These are phyloP conservation scores for Ferdinandea cuprea DNA, from an alignment of 2,888 invertebrate species.

Conservation along the genomic window DNA sequence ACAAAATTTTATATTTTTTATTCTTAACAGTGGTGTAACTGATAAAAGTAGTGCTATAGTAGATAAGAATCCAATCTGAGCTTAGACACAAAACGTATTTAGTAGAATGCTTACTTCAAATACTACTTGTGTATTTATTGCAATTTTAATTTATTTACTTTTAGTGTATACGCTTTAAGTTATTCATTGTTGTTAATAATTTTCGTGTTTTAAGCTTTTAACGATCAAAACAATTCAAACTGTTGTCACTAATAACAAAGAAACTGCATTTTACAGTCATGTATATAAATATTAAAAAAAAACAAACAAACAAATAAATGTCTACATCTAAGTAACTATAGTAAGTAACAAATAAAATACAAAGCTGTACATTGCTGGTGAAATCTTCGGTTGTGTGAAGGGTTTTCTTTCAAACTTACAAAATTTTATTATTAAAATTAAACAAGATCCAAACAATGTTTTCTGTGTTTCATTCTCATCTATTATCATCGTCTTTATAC, in stretches of 20 bases:
- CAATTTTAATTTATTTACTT: constrained; percentile 54
- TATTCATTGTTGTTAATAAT: constrained; percentile 59
- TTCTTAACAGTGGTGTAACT: constrained; percentile 67
- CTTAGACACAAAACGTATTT: constrained; percentile 32
- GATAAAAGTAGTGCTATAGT: constrained; percentile 47
- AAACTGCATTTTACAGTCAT: constrained; percentile 38
- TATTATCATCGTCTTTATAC: constrained; percentile 22
- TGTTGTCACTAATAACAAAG: constrained; percentile 59
- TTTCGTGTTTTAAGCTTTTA: constrained; percentile 18
- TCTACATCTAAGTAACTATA: constrained; percentile 13
- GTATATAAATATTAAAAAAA: constrained; percentile 43
- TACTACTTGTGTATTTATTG: constrained; percentile 48
- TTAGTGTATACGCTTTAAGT: constrained; percentile 48
- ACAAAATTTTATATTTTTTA: constrained; percentile 38
- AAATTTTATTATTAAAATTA: constrained; percentile 10
- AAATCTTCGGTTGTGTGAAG: constrained; percentile 71
- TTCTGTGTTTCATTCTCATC: constrained; percentile 70
- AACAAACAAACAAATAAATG: constrained; percentile 35
- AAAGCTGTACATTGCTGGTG: constrained; percentile 15
- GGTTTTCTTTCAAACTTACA: constrained; percentile 34
- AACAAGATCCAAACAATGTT: constrained; percentile 38
- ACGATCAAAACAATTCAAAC: constrained; percentile 21
- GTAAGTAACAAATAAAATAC: background rate
- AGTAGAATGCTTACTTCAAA: constrained; percentile 35
- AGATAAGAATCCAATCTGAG: constrained; percentile 64